Evolutionary conservation across 1,140 invertebrate species (phyloP).

Genomic region (Atta texana): DNA sequence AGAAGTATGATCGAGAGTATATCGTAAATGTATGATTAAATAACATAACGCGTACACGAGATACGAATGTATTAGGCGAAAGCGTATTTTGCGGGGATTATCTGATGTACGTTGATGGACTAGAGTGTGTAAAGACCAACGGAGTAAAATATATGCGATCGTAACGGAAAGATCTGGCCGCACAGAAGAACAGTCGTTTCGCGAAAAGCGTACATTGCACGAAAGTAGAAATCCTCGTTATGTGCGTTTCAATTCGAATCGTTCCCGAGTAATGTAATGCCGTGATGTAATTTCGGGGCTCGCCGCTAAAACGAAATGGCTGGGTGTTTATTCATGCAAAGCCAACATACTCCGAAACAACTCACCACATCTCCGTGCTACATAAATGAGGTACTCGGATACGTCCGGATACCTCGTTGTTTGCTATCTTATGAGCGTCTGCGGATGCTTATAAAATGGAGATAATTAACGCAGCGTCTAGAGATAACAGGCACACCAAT

Average conservation of each 20-base stretch:
- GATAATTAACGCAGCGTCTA: constrained; percentile 54
- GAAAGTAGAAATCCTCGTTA: constrained; percentile 26
- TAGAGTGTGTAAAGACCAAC: constrained; percentile 17
- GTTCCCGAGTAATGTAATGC: background rate
- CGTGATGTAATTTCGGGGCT: constrained; percentile 14
- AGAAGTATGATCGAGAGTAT: background rate
- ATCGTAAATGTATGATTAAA: constrained; percentile 40
- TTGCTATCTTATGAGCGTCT: constrained; percentile 47
- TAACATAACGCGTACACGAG: constrained; percentile 11
- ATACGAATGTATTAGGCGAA: constrained; percentile 6
- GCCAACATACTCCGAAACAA: constrained; percentile 21
- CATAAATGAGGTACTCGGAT: constrained; percentile 30
- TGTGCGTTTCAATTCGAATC: constrained; percentile 7
- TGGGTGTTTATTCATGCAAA: constrained; percentile 42
- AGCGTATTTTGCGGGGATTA: constrained; percentile 29
- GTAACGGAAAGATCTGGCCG: background rate
- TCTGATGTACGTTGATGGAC: constrained; percentile 27
- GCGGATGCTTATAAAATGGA: constrained; percentile 53
- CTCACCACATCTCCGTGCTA: constrained; percentile 17
- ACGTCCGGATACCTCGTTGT: constrained; percentile 13
- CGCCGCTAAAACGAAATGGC: background rate
- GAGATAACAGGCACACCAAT: constrained; percentile 38
- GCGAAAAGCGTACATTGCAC: background rate
- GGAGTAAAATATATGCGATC: constrained; percentile 20
- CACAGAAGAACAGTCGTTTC: background rate